Conservation (phyloP, 2,888 invertebrate genomes). For the Autographa pulchrina region DNA sequence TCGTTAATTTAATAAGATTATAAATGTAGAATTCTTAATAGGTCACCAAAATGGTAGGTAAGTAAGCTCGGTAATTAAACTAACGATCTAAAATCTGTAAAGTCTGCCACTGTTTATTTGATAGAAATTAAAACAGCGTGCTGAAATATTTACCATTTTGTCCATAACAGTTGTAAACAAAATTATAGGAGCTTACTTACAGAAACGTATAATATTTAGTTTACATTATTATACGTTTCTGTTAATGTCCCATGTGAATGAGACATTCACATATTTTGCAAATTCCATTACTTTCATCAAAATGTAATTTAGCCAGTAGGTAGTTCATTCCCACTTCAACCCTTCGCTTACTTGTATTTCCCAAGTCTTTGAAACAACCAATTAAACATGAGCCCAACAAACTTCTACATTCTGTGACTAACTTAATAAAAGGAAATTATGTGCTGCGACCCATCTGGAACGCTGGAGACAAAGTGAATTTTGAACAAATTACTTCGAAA, state of each 20-base stretch:
- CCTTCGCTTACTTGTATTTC: constrained; percentile 65
- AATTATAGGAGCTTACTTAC: not conserved
- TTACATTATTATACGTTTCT: too few species aligned
- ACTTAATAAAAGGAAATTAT: constrained; percentile 86
- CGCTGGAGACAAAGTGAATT: constrained; percentile 84
- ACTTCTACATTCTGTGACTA: constrained; percentile 81
- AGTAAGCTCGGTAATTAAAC: constrained; percentile 13
- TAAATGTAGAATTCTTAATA: constrained; percentile 49
- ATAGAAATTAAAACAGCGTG: too few species aligned
- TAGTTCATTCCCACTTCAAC: constrained; percentile 55
- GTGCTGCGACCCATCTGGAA: constrained; percentile 84
- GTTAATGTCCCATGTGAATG: not conserved
- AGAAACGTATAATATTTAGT: not conserved
- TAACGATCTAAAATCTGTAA: constrained; percentile 1
- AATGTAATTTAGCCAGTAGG: constrained; percentile 50
- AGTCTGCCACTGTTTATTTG: not conserved
- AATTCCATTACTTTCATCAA: constrained; percentile 49
- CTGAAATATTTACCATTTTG: too few species aligned
- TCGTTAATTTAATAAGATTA: constrained; percentile 66
- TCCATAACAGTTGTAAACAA: too few species aligned
- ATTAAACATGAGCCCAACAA: constrained; percentile 82
- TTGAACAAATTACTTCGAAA: constrained; percentile 86
- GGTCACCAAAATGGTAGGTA: constrained; percentile 12
- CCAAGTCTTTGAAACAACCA: constrained; percentile 76
- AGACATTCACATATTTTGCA: not conserved